Percentiles rank a stretch among this genome's conserved stretches.
Conservation (phyloP, 92 coral and sea anemone genomes). For the Siderastrea radians region DNA sequence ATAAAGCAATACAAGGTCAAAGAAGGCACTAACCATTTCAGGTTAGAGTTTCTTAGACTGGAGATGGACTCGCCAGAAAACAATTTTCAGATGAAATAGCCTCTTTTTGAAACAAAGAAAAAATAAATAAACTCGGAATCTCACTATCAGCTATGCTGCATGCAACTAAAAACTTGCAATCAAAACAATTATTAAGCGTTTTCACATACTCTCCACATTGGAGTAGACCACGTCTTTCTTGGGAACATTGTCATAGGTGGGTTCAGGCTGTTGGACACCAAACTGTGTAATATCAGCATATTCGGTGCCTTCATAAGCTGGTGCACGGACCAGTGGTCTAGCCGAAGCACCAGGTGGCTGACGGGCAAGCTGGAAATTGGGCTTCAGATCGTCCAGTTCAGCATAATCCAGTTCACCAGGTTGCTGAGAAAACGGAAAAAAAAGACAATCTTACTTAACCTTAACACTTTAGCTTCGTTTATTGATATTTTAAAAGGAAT, state of each 20-base stretch:
- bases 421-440: slow-evolving; percentile 10
- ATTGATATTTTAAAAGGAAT: too few species aligned
- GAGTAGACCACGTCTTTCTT: slow-evolving; percentile 39
- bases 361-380: not conserved
- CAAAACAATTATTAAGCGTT: not conserved
- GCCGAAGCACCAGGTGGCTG: slow-evolving; percentile 7
- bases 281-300: slow-evolving; percentile 50
- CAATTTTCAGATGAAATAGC: too few species aligned
- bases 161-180: not conserved
- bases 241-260: slow-evolving; percentile 35
- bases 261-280: slow-evolving; percentile 38
- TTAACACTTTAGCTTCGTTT: not conserved
- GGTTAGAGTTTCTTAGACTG: too few species aligned
- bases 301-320: slow-evolving; percentile 29
- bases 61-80: too few species aligned
- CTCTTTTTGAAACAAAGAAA: too few species aligned
- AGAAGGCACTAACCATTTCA: too few species aligned
- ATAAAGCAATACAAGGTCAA: too few species aligned
- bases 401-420: slow-evolving; percentile 47
- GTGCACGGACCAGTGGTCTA: slow-evolving; percentile 23
- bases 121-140: too few species aligned
- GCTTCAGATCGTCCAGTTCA: slow-evolving; percentile 24
- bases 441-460: too few species aligned
- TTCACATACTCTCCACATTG: slow-evolving; percentile 44
- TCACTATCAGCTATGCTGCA: too few species aligned